Base-by-base conservation (phyloP, 2,113 vertebrate genomes). In the Riparia riparia region DNA sequence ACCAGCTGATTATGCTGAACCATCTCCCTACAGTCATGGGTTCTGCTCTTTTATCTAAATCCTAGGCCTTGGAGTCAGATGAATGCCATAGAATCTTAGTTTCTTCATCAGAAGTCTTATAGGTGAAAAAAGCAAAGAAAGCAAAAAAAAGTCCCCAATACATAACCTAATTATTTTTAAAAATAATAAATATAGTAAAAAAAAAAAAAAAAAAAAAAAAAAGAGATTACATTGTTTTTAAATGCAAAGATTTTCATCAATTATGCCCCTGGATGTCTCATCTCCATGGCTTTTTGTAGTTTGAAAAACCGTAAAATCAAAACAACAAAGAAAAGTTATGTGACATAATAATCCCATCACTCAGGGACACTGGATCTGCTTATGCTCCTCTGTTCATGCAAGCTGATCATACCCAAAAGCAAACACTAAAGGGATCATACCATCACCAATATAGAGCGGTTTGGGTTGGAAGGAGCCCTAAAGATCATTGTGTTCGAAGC, bases 401-500 rank as follows among this genome's bases (percentile, higher is more conserved):
- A 39, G 28, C 10, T 63, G 45, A 78, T 61, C 29, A 14, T 53
- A 41, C 10, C 11, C 37, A 71, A 53, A 29, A 42, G 26, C 18
- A 73, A 54, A 34, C 9, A 11, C 34, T 45, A 22, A 78, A 73
- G 11, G 19, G 69, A 49, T 72, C 21, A 49, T 6, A n/a, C 17
- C 22, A n/a, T 47, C 49, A 50, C 25, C 0, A 2, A 25, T 25
- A 53, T 4, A 26, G 34, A 71, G 26, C 2, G 10, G 5, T 32
- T 50, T 78, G 53, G 18, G 22, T 53, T n/a, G 53, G 60, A 66
- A 58, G 28, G 18, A 6, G 60, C 19, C 16, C n/a, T 24, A 45
- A 66, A 66, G 13, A 29, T 9, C 10, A 9, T n/a, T 24, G 29
- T 0, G 0, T 60, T 68, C 24, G 11, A n/a, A 6, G 6, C 2